Percentiles rank a stretch among this genome's conserved stretches.
Evolutionary conservation across 1,140 invertebrate genomes (phyloP).

Genomic region (Bemisia tabaci): DNA sequence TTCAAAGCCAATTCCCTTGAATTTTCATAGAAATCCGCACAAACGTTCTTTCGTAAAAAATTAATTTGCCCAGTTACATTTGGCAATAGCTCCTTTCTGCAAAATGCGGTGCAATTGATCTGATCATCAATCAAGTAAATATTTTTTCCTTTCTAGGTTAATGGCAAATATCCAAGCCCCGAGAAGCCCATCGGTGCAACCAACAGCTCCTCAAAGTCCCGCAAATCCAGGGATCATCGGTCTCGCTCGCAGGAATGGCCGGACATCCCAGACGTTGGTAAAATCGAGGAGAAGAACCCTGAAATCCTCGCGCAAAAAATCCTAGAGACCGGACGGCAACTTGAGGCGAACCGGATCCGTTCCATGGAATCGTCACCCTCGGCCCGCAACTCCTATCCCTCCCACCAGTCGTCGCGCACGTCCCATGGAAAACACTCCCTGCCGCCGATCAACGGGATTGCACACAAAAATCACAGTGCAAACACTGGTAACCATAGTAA

Average conservation of each 20-base stretch:
- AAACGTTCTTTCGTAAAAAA: no score
- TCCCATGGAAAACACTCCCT: conserved; percentile 1
- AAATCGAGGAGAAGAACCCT: conserved; percentile 82
- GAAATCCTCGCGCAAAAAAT: conserved; percentile 80
- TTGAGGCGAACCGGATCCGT: conserved; percentile 58
- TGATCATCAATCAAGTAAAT: no score
- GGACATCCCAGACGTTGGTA: conserved; percentile 72
- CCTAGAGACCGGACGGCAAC: conserved; percentile 70
- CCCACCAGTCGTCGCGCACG: conserved; percentile 8
- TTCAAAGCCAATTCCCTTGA: no score
- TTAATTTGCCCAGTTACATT: no score
- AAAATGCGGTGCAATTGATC: no score
- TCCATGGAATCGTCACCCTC: conserved; percentile 20
- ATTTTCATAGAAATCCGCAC: no score
- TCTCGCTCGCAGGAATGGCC: conserved; percentile 79
- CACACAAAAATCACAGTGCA: neutral
- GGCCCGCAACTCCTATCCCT: neutral
- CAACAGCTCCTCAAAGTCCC: conserved; percentile 13
- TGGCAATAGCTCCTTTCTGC: no score
- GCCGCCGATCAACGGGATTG: conserved; percentile 2
- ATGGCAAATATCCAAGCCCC: neutral
- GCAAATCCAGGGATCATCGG: conserved; percentile 55
- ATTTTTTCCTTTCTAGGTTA: neutral
- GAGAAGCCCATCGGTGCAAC: neutral
- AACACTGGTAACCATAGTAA: conserved; percentile 3